phyloP scores from a whole-genome alignment of 2,113 vertebrate species.

The Poecile atricapillus region DNA sequence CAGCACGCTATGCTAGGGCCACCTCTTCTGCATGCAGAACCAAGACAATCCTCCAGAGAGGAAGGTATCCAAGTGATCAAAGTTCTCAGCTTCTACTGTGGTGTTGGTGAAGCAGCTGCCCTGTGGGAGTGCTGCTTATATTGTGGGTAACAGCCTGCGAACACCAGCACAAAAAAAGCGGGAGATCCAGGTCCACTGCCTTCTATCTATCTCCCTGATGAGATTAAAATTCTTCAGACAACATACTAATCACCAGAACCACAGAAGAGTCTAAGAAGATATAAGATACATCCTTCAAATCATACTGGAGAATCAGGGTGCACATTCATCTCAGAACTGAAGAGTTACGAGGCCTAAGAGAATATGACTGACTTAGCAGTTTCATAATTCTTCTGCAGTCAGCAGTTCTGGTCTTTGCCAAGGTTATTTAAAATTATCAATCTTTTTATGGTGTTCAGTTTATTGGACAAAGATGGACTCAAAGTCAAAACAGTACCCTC shows the following conservation, averaged over 20 bases:
- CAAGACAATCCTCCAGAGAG: neutral
- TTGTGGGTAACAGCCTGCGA: neutral
- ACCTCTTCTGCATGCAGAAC: neutral
- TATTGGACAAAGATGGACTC: neutral
- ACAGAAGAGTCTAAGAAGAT: neutral
- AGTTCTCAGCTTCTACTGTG: neutral
- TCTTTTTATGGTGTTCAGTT: neutral
- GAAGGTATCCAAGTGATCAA: neutral
- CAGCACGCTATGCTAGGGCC: fast-evolving
- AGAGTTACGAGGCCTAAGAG: neutral
- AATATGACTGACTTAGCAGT: neutral
- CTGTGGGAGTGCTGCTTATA: neutral
- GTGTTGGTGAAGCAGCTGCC: neutral
- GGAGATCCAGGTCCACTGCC: neutral
- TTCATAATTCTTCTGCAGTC: neutral
- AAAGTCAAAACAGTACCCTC: neutral
- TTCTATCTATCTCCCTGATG: neutral
- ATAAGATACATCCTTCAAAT: neutral
- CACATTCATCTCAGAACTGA: neutral
- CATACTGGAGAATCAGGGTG: neutral
- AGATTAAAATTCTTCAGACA: neutral
- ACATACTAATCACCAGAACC: neutral
- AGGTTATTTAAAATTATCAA: neutral
- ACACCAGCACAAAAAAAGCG: fast-evolving
- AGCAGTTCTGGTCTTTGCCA: neutral